A percentile compares a stretch with the other conserved stretches of the same genome.
phyloP scores from a whole-genome alignment of 2,113 vertebrate species.

The Amia ocellicauda region DNA sequence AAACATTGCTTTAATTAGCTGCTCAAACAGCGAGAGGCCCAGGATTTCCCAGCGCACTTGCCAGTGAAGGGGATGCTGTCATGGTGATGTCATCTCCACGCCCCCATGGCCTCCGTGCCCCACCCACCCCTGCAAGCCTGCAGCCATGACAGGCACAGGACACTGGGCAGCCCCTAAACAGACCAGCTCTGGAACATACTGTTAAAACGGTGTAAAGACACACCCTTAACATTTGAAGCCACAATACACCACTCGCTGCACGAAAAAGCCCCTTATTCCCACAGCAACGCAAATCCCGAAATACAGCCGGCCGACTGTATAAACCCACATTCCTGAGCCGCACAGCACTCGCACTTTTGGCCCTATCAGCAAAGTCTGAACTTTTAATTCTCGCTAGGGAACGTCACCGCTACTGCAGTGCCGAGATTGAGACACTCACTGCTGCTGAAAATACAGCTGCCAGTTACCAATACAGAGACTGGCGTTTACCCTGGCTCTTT shows the following conservation, averaged over 20 bases:
- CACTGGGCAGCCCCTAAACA: not conserved
- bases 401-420: not conserved
- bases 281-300: no score
- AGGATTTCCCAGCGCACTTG: slow-evolving; percentile 19
- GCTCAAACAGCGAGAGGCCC: slow-evolving; percentile 4
- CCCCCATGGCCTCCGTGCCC: slow-evolving; percentile 29
- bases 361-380: no score
- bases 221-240: not conserved
- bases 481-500: no score
- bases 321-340: no score
- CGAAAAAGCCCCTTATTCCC: no score
- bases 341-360: no score
- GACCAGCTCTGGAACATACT: slow-evolving; percentile 18
- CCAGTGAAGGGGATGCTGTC: slow-evolving; percentile 27
- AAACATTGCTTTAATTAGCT: slow-evolving; percentile 14
- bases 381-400: not conserved
- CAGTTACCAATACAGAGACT: no score
- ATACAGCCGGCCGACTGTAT: no score
- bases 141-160: no score
- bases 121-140: slow-evolving; percentile 45
- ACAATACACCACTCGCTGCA: not conserved
- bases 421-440: not conserved
- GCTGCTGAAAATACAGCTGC: no score
- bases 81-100: slow-evolving; percentile 45
- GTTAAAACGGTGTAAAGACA: slow-evolving; percentile 19